phyloP scores from a whole-genome alignment of 2,797 vertebrate genomes.

The Syngnathus acus region DNA sequence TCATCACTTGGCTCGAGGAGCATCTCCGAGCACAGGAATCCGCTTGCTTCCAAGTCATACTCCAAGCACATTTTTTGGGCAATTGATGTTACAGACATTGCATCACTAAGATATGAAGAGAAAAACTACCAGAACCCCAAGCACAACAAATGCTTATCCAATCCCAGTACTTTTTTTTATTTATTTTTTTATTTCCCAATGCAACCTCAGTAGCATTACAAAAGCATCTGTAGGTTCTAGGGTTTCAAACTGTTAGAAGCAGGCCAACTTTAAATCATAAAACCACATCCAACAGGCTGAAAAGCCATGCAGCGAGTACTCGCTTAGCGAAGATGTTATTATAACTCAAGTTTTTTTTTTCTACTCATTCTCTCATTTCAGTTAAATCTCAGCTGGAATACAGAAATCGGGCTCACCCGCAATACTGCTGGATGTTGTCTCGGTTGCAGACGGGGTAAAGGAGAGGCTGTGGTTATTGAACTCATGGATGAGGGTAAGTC shows the following conservation, averaged over 20 bases:
- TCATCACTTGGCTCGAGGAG: slow-evolving; percentile 21
- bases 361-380: slow-evolving; percentile 59
- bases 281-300: slow-evolving; percentile 62
- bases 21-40: slow-evolving; percentile 17
- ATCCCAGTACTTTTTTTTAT: slow-evolving; percentile 30
- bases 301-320: slow-evolving; percentile 52
- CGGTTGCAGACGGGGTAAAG: slow-evolving; percentile 39
- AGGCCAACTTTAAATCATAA: slow-evolving; percentile 61
- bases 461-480: slow-evolving; percentile 46
- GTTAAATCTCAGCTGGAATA: slow-evolving; percentile 40
- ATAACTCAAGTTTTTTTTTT: slow-evolving; percentile 47
- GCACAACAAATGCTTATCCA: slow-evolving; percentile 45
- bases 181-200: slow-evolving; percentile 37
- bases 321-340: slow-evolving; percentile 53
- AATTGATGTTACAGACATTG: slow-evolving; percentile 43
- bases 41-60: slow-evolving; percentile 18
- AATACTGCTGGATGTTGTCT: slow-evolving; percentile 41
- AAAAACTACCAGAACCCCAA: slow-evolving; percentile 41
- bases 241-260: slow-evolving; percentile 51
- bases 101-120: slow-evolving; percentile 56
- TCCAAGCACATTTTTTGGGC: slow-evolving; percentile 34
- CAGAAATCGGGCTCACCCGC: slow-evolving; percentile 43
- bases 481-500: background rate
- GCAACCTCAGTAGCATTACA: slow-evolving; percentile 61
- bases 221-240: slow-evolving; percentile 64